Percentiles rank a stretch among this genome's conserved stretches.
These are phyloP conservation scores for Scaptomyza tumidula DNA, from an alignment of 2,888 invertebrate species.

Conservation along the genomic window DNA sequence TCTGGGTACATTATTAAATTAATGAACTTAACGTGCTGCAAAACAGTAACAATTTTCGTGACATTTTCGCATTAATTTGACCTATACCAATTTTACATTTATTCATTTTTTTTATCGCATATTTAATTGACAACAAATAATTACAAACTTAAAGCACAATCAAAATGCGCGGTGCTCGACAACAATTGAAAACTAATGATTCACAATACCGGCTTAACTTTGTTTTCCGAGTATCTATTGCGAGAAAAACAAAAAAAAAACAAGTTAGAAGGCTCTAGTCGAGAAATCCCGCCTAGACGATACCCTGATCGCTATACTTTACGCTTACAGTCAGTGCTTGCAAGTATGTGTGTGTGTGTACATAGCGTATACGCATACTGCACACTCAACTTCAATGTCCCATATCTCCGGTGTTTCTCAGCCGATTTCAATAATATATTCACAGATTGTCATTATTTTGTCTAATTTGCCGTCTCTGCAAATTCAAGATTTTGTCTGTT, in stretches of 20 bases:
- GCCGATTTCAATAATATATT: too few relatives aligned
- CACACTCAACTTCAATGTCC: neutral
- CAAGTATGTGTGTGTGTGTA: too few relatives aligned
- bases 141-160: conserved; percentile 3
- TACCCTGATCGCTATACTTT: too few relatives aligned
- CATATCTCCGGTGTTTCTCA: too few relatives aligned
- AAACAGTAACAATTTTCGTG: conserved; percentile 35
- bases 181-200: conserved; percentile 37
- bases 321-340: too few relatives aligned
- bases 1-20: conserved; percentile 11
- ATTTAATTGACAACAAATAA: conserved; percentile 22
- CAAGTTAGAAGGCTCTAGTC: too few relatives aligned
- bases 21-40: conserved; percentile 18
- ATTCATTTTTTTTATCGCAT: neutral
- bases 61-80: conserved; percentile 21
- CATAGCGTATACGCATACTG: too few relatives aligned
- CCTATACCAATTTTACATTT: conserved; percentile 6
- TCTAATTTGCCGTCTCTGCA: too few relatives aligned
- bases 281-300: too few relatives aligned
- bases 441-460: too few relatives aligned
- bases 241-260: neutral
- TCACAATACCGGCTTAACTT: conserved; percentile 35
- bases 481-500: too few relatives aligned
- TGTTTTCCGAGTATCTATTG: conserved; percentile 11
- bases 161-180: conserved; percentile 8